Base-by-base conservation (phyloP, 2,888 invertebrate species). In the Bombylius discolor region DNA sequence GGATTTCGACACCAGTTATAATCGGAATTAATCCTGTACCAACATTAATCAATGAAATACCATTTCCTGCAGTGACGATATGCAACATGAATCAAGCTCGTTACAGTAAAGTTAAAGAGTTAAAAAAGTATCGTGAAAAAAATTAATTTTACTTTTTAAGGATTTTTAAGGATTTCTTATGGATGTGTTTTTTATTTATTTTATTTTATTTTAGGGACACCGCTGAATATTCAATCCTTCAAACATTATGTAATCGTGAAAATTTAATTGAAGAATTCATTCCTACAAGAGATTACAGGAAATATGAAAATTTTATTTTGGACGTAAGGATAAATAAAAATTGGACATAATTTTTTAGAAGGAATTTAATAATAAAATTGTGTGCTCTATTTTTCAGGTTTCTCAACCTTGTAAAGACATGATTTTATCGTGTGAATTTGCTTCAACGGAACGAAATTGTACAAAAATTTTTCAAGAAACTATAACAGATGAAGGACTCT, bases 71-170 rank as follows among this genome's bases (percentile, higher is more conserved):
- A 0, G 75, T 91, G 3, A 90, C 90, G 1, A 81, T 91, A 58
- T 91, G 91, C 69, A 90, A 89, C 68, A 84, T 89, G 70, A 91
- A 90, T 70, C 85, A 87, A 67, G 88, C 84, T 0, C 81, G 82
- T 63, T 82, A 78, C 61, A 78, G 75, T 33, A 82, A 81, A 57
- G 84, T 81, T 4, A 72, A 75, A 60, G 72, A 76, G 49, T 78
- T 79, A 49, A 60, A 62, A 34, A 53, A 62, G 62, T 57, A 48
- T 42, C 4, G 7, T 42, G 5, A 36, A 36, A 36, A n/a, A 36
- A 36, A 36, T 36, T 7, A 36, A 36, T 5, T 36, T 7, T 36
- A 7, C 5, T 36, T 36, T 1, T 36, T 36, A 36, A n/a, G 5
- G 1, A 36, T 36, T 36, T 7, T 2, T 1, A 36, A 34, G 44